Base-by-base conservation (phyloP, 1,140 invertebrate genomes). In the Anagrus nilaparvatae region DNA sequence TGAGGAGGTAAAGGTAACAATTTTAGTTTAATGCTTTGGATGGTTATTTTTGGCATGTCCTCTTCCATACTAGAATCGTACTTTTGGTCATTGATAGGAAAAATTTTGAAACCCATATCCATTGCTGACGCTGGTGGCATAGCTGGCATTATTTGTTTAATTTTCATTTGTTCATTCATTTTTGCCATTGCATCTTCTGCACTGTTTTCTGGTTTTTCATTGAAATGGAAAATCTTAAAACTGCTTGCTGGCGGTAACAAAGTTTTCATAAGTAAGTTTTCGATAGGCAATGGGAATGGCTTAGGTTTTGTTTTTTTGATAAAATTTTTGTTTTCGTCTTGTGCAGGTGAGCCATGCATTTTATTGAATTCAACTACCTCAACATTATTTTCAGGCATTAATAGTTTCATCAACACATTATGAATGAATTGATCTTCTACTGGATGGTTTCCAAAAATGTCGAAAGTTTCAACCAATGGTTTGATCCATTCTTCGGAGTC, bases 401-500 rank as follows among this genome's bases (percentile, higher is more conserved):
- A 18, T 10, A 47, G 35, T 20, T 43, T 43, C 40, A 43, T 47
- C 0, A 47, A 23, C 0, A 43, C 36, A 14, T 47, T 43, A 16
- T 43, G 40, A 9, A 47, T 39, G 8, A 47, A 43, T 13, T 43
- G 40, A 13, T 47, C 40, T 9, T 47, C 45, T 7, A 47, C 43
- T 1, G 44, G 45, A 10, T 42, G 45, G 16, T 47, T 47, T 4
- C 45, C 40, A 10, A 47, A 47, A 4, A 47, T 43, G 27, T 47
- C 45, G 29, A 47, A 47, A 1, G 45, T 43, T 16, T 47, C 45
- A 5, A 43, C 40, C 23, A 47, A 13, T 7, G 45, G 45, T 7
- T 47, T 47, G 21, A 43, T 47, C 40, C 35, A 43, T 17, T 47
- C 45, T 17, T 47, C 40, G 3, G 35, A 25, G 28, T 47, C 45